Conservation (phyloP, 2,888 invertebrate genomes). For the Laothoe populi region DNA sequence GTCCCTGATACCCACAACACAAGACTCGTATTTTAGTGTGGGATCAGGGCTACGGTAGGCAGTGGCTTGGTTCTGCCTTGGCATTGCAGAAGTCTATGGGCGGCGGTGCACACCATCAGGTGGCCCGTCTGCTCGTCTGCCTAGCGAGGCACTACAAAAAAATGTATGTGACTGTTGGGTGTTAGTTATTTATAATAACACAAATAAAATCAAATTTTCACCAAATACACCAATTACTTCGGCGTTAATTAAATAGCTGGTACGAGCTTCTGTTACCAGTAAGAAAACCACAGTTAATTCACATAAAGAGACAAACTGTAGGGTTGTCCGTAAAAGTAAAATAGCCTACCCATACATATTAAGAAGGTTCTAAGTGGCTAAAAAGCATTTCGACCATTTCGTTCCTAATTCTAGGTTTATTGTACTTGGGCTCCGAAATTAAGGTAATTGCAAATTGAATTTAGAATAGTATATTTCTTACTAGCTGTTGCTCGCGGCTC, state of each 20-base stretch:
- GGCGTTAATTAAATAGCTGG: neutral
- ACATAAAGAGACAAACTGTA: constrained; percentile 9
- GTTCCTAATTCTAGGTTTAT: neutral
- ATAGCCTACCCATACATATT: neutral
- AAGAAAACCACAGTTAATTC: constrained; percentile 14
- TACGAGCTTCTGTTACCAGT: neutral
- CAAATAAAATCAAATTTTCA: neutral
- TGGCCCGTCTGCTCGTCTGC: too few species aligned
- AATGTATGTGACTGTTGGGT: too few species aligned
- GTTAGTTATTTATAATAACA: too few species aligned
- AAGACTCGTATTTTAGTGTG: too few species aligned
- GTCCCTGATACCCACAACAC: too few species aligned
- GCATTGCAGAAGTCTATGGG: too few species aligned
- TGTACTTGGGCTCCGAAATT: neutral
- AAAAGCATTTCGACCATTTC: neutral
- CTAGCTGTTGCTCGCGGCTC: too few species aligned
- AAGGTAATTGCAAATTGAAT: neutral
- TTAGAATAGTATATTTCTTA: too few species aligned
- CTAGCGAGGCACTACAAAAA: too few species aligned
- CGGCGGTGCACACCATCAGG: too few species aligned
- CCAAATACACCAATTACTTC: neutral
- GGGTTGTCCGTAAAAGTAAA: neutral
- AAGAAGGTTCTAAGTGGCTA: neutral
- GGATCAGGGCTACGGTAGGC: too few species aligned
- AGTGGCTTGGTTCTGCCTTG: too few species aligned